These are phyloP conservation scores for Muscina levida DNA, from an alignment of 2,888 invertebrate species.

Conservation along the genomic window DNA sequence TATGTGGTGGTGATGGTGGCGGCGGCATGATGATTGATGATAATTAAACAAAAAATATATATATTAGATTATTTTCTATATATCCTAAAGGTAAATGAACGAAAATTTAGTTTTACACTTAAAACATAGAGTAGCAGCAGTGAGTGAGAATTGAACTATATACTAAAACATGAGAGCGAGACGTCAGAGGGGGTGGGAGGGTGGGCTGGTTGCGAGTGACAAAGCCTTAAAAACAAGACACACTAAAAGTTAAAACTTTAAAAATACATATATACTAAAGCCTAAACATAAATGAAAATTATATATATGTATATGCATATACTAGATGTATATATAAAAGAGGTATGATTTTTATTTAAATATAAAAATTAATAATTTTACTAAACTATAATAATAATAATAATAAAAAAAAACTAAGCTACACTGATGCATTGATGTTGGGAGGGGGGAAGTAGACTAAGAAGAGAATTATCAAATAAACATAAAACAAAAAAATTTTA, in stretches of 20 bases:
- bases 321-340: constrained; percentile 15
- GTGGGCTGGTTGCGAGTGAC: too few relatives aligned
- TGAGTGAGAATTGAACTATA: constrained; percentile 18
- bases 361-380: constrained; percentile 24
- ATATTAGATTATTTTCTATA: neutral
- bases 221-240: constrained; percentile 21
- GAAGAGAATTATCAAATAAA: neutral
- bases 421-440: constrained; percentile 29
- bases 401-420: constrained; percentile 13
- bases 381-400: constrained; percentile 22
- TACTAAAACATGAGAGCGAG: constrained; percentile 19
- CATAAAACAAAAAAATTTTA: constrained; percentile 1
- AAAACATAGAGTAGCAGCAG: constrained; percentile 26
- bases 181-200: too few relatives aligned
- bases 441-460: neutral
- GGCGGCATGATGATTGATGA: too few relatives aligned
- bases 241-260: neutral
- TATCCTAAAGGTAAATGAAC: neutral
- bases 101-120: constrained; percentile 22
- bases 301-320: constrained; percentile 1
- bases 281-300: neutral
- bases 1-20: neutral
- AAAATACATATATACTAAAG: neutral
- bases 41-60: neutral
- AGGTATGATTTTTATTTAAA: constrained; percentile 34